These are phyloP conservation scores for Caenorhabditis angaria DNA, from an alignment of 2,888 invertebrate species.

Conservation along the genomic window DNA sequence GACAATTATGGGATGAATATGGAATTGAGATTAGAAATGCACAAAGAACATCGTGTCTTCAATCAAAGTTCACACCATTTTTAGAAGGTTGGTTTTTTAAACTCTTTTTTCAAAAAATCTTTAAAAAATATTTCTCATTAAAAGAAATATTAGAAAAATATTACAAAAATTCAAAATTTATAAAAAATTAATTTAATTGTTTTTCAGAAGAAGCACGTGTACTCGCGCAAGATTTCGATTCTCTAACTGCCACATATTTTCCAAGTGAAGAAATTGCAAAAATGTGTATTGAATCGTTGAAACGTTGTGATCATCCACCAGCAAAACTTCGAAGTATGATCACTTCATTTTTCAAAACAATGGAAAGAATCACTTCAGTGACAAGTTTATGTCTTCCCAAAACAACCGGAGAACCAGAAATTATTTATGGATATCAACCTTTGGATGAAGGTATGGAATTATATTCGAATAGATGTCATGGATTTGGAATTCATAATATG, in stretches of 20 bases:
- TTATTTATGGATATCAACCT: neutral
- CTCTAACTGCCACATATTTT: neutral
- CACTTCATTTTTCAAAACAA: neutral
- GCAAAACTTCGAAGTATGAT: neutral
- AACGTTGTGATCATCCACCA: neutral
- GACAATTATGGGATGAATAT: neutral
- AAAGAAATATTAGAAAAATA: too few relatives aligned
- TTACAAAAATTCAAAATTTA: neutral
- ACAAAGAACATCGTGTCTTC: neutral
- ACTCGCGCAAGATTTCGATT: slow-evolving; percentile 5
- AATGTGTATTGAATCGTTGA: neutral
- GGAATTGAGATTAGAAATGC: neutral
- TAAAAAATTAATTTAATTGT: neutral
- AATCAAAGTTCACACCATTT: slow-evolving; percentile 2
- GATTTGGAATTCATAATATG: slow-evolving; percentile 4
- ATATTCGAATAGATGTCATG: slow-evolving; percentile 4
- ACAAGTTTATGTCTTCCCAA: neutral
- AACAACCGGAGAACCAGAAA: neutral
- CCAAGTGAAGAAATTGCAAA: neutral
- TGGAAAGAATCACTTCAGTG: neutral
- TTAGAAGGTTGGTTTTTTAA: neutral
- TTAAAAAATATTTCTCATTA: neutral
- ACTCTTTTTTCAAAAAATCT: neutral
- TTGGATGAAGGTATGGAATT: neutral
- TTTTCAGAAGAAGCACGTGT: slow-evolving; percentile 6